Evolutionary conservation across 2,113 vertebrate species (phyloP), one percentile per base, ranked within the genome.

Genomic region (Antechinus flavipes): DNA sequence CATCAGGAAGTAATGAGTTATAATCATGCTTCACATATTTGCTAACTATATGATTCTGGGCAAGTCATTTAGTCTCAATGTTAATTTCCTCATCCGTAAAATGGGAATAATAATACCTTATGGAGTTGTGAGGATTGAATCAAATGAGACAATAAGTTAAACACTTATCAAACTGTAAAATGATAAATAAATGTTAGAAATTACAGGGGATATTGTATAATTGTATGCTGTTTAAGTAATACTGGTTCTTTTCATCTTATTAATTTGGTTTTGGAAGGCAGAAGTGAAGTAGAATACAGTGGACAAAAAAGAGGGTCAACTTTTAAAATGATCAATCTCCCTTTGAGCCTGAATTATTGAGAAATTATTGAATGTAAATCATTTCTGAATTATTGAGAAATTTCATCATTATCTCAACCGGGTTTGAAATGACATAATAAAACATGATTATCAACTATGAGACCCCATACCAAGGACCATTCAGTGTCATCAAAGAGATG

Each of bases 381-480:
- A 52, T 11, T 11, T 52, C n/a, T 84, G 68, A 23, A 84, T 23
- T 22, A 26, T 42, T 16, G 68, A 84, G 68, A 84, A 42, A 84
- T 84, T 91, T 55, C 61, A 49, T 91, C 92, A 42, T 91, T n/a
- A 46, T 50, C 23, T 90, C 1, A 54, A 89, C 93, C 42, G 68
- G 93, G 47, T 2, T 27, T 91, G 55, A 58, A 52, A 68, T 2
- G 68, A 91, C 50, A 76, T 93, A 94, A 76, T 95, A 92, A 94
- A 52, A 30, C 14, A 90, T 4, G 19, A 94, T 91, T 89, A 91
- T 53, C 68, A 93, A 54, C n/a, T 42, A 30, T 46, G 56, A 68
- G 35, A n/a, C 68, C n/a, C 68, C n/a, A 3, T n/a, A 10, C 19
- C 50, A 52, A 42, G 58, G 76, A 25, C 26, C 11, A 49, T 89